Percentiles rank a stretch among this genome's conserved stretches.
These are phyloP conservation scores for Nerophis ophidion DNA, from an alignment of 2,113 vertebrate species.

Conservation along the genomic window DNA sequence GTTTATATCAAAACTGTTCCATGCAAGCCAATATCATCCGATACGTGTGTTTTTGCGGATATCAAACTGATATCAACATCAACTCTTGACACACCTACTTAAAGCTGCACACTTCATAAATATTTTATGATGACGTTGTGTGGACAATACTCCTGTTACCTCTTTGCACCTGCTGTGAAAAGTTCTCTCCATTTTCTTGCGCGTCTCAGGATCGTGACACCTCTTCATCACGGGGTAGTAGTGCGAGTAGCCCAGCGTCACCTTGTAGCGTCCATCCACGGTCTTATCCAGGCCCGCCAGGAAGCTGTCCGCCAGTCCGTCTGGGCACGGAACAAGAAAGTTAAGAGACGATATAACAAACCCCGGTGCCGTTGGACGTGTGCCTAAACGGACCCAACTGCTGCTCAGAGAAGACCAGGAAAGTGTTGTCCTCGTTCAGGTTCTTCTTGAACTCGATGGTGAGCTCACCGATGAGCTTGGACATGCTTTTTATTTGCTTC, in stretches of 20 bases:
- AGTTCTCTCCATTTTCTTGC: conserved; percentile 85
- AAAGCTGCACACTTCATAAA: no score
- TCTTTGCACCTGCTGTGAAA: conserved; percentile 92
- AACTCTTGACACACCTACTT: no score
- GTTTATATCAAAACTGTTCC: no score
- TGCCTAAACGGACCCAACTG: conserved; percentile 77
- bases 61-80: no score
- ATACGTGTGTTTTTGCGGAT: no score
- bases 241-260: conserved; percentile 90
- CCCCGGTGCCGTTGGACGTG: not conserved
- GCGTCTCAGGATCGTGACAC: conserved; percentile 85
- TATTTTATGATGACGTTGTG: no score
- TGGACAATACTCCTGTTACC: conserved; percentile 57
- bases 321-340: conserved; percentile 52
- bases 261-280: conserved; percentile 71
- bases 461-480: conserved; percentile 83
- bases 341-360: no score
- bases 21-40: no score
- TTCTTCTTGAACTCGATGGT: conserved; percentile 94
- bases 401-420: conserved; percentile 77
- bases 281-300: conserved; percentile 79
- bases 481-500: conserved; percentile 85
- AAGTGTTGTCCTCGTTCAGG: conserved; percentile 86
- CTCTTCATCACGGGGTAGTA: conserved; percentile 93
- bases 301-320: conserved; percentile 83